These are phyloP conservation scores for Menidia beryllina DNA, from an alignment of 2,113 vertebrate species.

Conservation along the genomic window DNA sequence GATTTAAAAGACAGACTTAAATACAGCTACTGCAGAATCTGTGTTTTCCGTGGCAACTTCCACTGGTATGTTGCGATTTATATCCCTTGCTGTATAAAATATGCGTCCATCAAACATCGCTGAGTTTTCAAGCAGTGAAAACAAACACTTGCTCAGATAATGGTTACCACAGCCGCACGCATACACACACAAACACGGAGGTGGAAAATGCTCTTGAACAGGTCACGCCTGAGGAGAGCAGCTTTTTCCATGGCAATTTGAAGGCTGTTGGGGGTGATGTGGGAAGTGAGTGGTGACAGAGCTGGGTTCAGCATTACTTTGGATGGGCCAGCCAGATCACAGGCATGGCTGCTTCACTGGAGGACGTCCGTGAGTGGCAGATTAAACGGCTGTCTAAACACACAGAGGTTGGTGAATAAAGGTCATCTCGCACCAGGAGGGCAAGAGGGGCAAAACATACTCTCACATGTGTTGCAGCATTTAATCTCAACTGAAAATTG, in stretches of 20 bases:
- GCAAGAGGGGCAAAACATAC: constrained; percentile 32
- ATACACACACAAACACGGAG: constrained; percentile 54
- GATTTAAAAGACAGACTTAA: neutral
- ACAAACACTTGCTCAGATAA: constrained; percentile 37
- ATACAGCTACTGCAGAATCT: no score
- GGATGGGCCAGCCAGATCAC: constrained; percentile 74
- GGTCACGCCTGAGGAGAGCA: constrained; percentile 74
- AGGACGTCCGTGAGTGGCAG: constrained; percentile 74
- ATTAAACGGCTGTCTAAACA: constrained; percentile 78
- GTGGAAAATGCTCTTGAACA: constrained; percentile 80
- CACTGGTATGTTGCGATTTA: neutral
- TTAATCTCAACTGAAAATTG: constrained; percentile 12
- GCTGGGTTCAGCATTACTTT: constrained; percentile 58
- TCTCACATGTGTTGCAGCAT: constrained; percentile 30
- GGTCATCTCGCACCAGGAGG: constrained; percentile 63
- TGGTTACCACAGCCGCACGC: constrained; percentile 16
- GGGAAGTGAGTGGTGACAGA: constrained; percentile 79
- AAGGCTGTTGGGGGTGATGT: constrained; percentile 62
- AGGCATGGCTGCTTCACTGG: constrained; percentile 70
- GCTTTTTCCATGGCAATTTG: constrained; percentile 77
- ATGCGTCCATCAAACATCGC: neutral
- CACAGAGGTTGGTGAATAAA: constrained; percentile 67
- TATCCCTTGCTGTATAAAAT: neutral
- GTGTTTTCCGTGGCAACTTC: neutral
- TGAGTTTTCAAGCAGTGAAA: constrained; percentile 31